Base-by-base conservation (phyloP, 2,113 vertebrate genomes). In the Erythrolamprus reginae region DNA sequence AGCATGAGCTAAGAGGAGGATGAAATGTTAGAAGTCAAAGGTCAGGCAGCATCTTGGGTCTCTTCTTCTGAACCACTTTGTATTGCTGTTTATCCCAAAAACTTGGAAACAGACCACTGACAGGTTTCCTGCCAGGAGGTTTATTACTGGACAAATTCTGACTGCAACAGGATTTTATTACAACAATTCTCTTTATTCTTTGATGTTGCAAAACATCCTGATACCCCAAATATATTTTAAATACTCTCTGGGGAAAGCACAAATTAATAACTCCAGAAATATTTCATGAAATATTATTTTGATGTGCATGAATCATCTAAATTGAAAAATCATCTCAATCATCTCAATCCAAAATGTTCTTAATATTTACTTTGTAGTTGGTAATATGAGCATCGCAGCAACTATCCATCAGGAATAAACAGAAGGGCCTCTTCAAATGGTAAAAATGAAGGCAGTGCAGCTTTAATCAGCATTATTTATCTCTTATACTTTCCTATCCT, bases 101-200 rank as follows among this genome's bases (percentile, higher is more conserved):
- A 86, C 92, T 94, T 97, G 96, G 96, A 97, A 94, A 92, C 10
- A 84, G 88, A 94, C 94, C 93, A 93, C 52, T 45, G 1, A 86
- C 61, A 95, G 94, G 91, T 92, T 45, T 95, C 93, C 92, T 97
- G 96, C 95, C 95, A 96, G 92, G 84, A 94, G 91, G 96, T 96
- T 96, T 96, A 86, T 92, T 93, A 91, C 77, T 92, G 89, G 9
- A 88, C 94, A 90, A 94, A 55, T 90, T 90, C 96, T 93, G 93
- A 92, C 92, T 95, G 92, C 93, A 87, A 53, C 52, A 93, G 87
- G 90, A 91, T 95, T 96, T 96, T 95, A 87, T 94, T 96, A 87
- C 5, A 96, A 96, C 94, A 96, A 93, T 93, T 87, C 56, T 95
- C 90, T 96, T 12, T 52, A 91, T 94, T 94, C 84, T 95, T 90